A percentile compares a stretch with the other conserved stretches of the same genome.
These are phyloP conservation scores for Pica pica DNA, from an alignment of 2,113 vertebrate species.

Conservation along the genomic window DNA sequence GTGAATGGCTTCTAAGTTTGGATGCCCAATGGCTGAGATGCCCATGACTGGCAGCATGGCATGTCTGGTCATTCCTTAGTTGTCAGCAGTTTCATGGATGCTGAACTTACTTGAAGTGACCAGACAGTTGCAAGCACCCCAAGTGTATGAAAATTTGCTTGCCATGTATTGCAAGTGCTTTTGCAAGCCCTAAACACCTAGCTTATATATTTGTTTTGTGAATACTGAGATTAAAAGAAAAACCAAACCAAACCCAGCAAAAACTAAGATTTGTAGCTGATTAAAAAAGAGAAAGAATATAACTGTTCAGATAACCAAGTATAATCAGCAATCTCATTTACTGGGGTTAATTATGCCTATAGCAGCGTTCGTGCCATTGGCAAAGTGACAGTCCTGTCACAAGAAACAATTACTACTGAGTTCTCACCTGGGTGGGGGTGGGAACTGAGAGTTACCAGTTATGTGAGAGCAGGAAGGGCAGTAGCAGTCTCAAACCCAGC, in stretches of 20 bases:
- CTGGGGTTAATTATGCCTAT: not conserved
- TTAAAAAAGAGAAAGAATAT: not conserved
- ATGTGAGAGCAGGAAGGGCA: not conserved
- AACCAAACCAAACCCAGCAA: not conserved
- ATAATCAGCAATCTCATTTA: not conserved
- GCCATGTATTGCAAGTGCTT: not conserved
- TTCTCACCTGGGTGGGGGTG: fast-evolving
- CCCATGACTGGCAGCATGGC: not conserved
- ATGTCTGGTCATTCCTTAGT: not conserved
- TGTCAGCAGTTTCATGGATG: not conserved
- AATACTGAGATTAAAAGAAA: not conserved
- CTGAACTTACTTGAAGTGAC: not conserved
- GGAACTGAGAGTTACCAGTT: not conserved
- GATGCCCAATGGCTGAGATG: not conserved
- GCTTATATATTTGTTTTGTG: not conserved
- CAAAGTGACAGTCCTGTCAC: not conserved
- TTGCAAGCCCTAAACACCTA: not conserved
- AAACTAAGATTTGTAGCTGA: not conserved
- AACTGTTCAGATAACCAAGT: not conserved
- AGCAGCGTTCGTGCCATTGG: not conserved
- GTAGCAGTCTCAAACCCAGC: not conserved
- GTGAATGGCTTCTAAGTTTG: not conserved
- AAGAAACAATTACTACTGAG: not conserved
- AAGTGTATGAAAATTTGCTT: not conserved
- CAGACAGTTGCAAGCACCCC: not conserved